Base-by-base conservation (phyloP, 2,888 invertebrate species). In the Muschampia plurimacula region DNA sequence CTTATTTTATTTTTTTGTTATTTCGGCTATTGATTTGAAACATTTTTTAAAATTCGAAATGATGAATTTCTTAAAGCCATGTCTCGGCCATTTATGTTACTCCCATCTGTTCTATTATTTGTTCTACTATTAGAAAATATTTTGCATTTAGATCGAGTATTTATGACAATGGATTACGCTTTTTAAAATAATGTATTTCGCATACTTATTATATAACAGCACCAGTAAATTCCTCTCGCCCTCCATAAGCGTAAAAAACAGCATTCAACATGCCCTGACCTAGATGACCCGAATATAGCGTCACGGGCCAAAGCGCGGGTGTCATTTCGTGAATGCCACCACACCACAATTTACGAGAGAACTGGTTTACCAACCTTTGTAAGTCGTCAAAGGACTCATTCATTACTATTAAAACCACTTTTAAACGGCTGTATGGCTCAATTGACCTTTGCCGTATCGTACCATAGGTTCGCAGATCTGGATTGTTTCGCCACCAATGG, bases 241-340 rank as follows among this genome's bases (percentile, higher is more conserved):
- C 55, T 57, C 55, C 8, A 13, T 32, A 59, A 7, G 36, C 36
- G 10, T 41, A 66, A 70, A 70, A 71, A 59, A 52, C 32, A 66
- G 32, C 60, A 39, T 59, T 59, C 59, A 59, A 70, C 44, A 46
- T 41, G 67, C 65, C 55, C 68, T 75, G 77, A 81, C 75, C 79
- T 81, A 83, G 86, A 84, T 89, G 90, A 89, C 89, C 90, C 79
- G 87, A 83, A 89, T 89, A 36, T 59, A 85, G 76, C 75, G 79
- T 81, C 85, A 80, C 83, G 83, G 81, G 76, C 67, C 46, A 80
- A 9, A 78, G 76, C 79, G 77, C 76, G 78, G 75, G 77, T 79
- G 79, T 81, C 81, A 81, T 80, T 82, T 77, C 79, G 77, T 73
- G 74, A 74, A 75, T 72, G 44, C 67, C 74, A 71, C 71, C 71